Base-by-base conservation (phyloP, 2,888 invertebrate genomes). In the Hecatera dysodea region DNA sequence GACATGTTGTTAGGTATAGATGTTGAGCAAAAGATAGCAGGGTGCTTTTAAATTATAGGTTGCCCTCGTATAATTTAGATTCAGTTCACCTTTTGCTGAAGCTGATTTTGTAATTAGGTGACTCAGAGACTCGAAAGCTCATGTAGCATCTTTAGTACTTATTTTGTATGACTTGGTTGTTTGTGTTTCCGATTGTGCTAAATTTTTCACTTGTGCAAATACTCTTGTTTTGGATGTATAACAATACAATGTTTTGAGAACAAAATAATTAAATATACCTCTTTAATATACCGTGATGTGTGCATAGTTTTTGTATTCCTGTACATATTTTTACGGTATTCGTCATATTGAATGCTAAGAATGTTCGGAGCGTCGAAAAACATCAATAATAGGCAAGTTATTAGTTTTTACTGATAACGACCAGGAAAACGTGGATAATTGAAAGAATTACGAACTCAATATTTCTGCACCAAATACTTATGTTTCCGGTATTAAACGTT, bases 151-250 rank as follows among this genome's bases (percentile, higher is more conserved):
- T 19, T 48, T n/a, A 22, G 33, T 48, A 17, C 36, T 42, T 55
- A 15, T 67, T 59, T 24, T 52, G 61, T 52, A 69, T 33, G n/a
- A 48, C 29, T 56, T 60, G 19, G 55, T 61, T 61, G 53, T 64
- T 50, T 61, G 50, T 29, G 63, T 75, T 55, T 29, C 24, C 39
- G 39, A 60, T 62, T 72, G 70, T 50, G 60, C 59, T 15, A 67
- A 67, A 77, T 65, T 55, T 68, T 59, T 46, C 81, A 82, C 56
- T 72, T 82, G 81, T 69, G 53, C 71, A 82, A 82, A 82, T 67
- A 71, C 48, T 17, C 46, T 29, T 57, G 55, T 46, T 64, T 46
- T 52, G 42, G 8, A n/a, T 42, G 57, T 22, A 48, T 36, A 39
- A 61, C 52, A 72, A 67, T 29, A 67, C 17, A 36, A 27, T 9